Evolutionary conservation across 2,113 vertebrate genomes (phyloP), one percentile per base, ranked within the genome.

Genomic region (Corythornis madagascariensis): DNA sequence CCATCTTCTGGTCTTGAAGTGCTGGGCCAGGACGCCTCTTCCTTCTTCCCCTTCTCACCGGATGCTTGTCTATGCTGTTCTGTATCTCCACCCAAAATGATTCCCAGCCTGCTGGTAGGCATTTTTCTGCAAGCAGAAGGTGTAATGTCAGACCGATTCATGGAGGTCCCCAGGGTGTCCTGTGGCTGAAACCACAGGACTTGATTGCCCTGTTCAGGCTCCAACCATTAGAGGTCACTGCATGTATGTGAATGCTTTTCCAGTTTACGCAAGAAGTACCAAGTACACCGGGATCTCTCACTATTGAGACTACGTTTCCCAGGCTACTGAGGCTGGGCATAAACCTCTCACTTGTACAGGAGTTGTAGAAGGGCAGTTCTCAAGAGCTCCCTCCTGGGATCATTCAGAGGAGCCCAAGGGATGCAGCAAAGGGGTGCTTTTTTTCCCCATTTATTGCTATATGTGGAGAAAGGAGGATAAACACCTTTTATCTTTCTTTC

Each of bases 111-210:
- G 72, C 65, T 38, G 60, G 38, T 33, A 63, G 42, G 28, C 33
- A 20, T 83, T 82, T 33, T 88, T 73, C 50, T 92, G n/a, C 3
- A 1, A 81, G 66, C 48, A n/a, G 83, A 11, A 43, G 7, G 20
- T 48, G 16, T 33, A 67, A 52, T 31, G 29, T 65, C 81, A 69
- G 66, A 57, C 31, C 12, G 29, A 18, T 10, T 48, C 19, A 16
- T 29, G 25, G 74, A 43, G 45, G 38, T 72, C 73, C 45, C 42
- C 25, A 22, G 64, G 40, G 48, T 35, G 29, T 19, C 31, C 45
- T 1, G 0, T 1, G 2, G 9, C 59, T 33, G 24, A 38, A 43
- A 18, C 20, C 0, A 0, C 26, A 31, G 40, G 22, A 13, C n/a
- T 16, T 1, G 3, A 12, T 69, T 48, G n/a, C 56, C 90, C 79